A percentile compares a stretch with the other conserved stretches of the same genome.
phyloP scores from a whole-genome alignment of 2,888 invertebrate species.

The Steinernema scapterisci region DNA sequence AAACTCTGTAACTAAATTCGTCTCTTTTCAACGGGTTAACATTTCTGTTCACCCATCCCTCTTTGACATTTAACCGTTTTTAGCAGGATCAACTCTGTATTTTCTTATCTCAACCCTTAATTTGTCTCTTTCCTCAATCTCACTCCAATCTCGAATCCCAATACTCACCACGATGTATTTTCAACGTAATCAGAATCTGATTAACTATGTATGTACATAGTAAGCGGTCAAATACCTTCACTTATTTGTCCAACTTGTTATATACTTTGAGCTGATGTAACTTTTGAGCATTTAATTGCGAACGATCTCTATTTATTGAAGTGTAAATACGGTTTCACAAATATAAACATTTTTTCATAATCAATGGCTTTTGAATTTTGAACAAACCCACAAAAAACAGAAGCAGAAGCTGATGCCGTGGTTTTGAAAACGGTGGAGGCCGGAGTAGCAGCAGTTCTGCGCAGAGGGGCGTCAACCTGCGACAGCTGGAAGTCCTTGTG shows the following conservation, averaged over 20 bases:
- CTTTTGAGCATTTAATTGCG: slow-evolving; percentile 14
- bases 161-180: slow-evolving; percentile 15
- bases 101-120: slow-evolving; percentile 8
- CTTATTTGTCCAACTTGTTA: no score
- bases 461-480: slow-evolving; percentile 9
- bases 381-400: not conserved
- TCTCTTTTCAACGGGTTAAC: slow-evolving; percentile 1
- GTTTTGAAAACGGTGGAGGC: not conserved
- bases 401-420: not conserved
- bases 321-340: not conserved
- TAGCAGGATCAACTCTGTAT: slow-evolving; percentile 11
- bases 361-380: no score
- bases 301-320: slow-evolving; percentile 31
- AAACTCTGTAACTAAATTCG: not conserved
- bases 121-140: not conserved
- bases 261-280: no score
- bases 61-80: not conserved
- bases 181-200: slow-evolving; percentile 30
- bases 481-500: not conserved
- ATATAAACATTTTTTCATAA: not conserved
- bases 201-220: slow-evolving; percentile 1
- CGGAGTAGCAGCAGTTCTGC: no score
- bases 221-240: not conserved
- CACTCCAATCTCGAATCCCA: not conserved
- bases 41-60: not conserved